These are phyloP conservation scores for Tupaia tana DNA, from an alignment of 2,113 vertebrate species.

Conservation along the genomic window DNA sequence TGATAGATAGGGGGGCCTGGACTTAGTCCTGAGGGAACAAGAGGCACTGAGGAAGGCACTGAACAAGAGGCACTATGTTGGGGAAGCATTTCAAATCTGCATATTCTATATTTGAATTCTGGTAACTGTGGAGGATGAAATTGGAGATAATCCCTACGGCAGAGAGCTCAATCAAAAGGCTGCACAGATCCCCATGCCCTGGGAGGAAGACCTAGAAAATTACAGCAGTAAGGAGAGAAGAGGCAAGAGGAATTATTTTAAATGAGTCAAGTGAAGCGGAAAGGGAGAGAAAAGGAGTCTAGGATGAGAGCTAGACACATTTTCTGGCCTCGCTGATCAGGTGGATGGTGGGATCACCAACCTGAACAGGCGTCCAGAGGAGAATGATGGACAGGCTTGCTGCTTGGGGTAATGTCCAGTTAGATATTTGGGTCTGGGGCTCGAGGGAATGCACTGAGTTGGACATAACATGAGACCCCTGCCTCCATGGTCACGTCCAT, in stretches of 20 bases:
- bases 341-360: background rate
- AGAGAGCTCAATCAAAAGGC: background rate
- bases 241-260: background rate
- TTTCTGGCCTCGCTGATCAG: background rate
- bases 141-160: background rate
- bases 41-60: background rate
- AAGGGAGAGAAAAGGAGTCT: conserved; percentile 7
- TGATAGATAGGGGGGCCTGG: background rate
- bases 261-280: background rate
- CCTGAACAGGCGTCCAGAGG: background rate
- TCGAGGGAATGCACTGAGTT: background rate
- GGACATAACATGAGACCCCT: background rate
- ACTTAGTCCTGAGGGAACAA: background rate
- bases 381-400: background rate
- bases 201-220: background rate
- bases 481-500: background rate
- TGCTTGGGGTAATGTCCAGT: background rate
- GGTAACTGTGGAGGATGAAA: background rate
- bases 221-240: too few relatives aligned
- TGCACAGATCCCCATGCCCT: background rate
- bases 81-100: background rate
- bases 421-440: background rate
- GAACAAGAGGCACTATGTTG: background rate
- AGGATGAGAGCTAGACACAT: background rate
- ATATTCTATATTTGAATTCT: background rate